These are phyloP conservation scores for Potamilus streckersoni DNA, from an alignment of 1,140 invertebrate genomes.

Conservation along the genomic window DNA sequence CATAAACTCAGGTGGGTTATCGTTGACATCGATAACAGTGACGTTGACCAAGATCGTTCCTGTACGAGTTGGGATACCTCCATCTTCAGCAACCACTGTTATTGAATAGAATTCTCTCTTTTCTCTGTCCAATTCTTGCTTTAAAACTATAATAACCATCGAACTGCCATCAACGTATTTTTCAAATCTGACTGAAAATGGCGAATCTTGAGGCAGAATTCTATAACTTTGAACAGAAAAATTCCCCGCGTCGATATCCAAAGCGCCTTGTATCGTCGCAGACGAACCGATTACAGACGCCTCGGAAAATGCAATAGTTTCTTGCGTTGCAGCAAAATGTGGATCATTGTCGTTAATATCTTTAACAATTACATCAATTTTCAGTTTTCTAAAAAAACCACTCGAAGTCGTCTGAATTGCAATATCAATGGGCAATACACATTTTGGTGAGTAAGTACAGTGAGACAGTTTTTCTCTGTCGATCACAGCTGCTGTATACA, in stretches of 20 bases:
- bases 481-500: conserved; percentile 36
- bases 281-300: conserved; percentile 81
- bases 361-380: conserved; percentile 78
- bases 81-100: conserved; percentile 47
- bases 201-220: conserved; percentile 20
- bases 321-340: conserved; percentile 73
- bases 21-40: conserved; percentile 71
- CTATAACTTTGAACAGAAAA: conserved; percentile 39
- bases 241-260: conserved; percentile 38
- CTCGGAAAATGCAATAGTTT: conserved; percentile 40
- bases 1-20: conserved; percentile 55
- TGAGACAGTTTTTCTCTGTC: conserved; percentile 35
- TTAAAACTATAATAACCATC: conserved; percentile 80
- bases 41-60: conserved; percentile 36
- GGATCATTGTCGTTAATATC: conserved; percentile 94
- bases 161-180: conserved; percentile 47
- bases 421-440: conserved; percentile 41
- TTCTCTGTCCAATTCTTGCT: conserved; percentile 72
- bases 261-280: conserved; percentile 85
- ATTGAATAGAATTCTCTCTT: conserved; percentile 25
- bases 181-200: conserved; percentile 32
- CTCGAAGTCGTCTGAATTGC: conserved; percentile 40
- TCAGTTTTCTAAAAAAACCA: conserved; percentile 63
- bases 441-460: conserved; percentile 33
- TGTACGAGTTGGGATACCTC: conserved; percentile 69